Percentiles rank a stretch among this genome's conserved stretches.
Evolutionary conservation across 2,113 vertebrate species (phyloP).

Genomic region (Plectropomus leopardus): DNA sequence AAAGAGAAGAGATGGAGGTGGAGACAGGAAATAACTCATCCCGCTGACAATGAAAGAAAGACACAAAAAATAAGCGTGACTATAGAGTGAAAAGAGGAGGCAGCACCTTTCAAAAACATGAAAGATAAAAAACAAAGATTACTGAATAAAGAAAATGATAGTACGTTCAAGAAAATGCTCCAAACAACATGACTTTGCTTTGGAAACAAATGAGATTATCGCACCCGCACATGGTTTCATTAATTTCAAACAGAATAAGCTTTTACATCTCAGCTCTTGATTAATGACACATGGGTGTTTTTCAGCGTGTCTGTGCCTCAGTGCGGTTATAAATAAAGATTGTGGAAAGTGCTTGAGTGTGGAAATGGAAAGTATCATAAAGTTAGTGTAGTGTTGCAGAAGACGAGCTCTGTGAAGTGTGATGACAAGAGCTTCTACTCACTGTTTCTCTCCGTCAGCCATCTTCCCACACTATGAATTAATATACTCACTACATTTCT

Average conservation of each 20-base stretch:
- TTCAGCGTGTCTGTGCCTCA: constrained; percentile 18
- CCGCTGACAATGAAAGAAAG: constrained; percentile 30
- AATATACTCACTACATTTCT: neutral
- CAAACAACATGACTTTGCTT: constrained; percentile 38
- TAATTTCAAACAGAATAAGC: constrained; percentile 25
- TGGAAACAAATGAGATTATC: constrained; percentile 50
- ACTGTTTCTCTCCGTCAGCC: constrained; percentile 37
- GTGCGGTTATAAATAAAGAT: constrained; percentile 50
- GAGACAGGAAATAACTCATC: constrained; percentile 19
- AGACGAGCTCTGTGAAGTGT: constrained; percentile 30
- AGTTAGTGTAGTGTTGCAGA: constrained; percentile 57
- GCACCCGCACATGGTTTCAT: constrained; percentile 15
- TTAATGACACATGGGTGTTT: constrained; percentile 50
- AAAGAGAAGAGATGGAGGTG: neutral
- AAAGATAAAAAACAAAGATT: neutral
- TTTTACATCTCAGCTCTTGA: constrained; percentile 52
- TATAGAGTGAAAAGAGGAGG: constrained; percentile 5
- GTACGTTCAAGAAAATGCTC: constrained; percentile 1
- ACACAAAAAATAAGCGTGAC: neutral
- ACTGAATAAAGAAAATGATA: neutral
- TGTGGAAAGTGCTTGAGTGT: constrained; percentile 57
- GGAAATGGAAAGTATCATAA: constrained; percentile 67
- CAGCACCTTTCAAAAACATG: constrained; percentile 17
- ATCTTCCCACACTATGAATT: neutral
- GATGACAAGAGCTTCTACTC: constrained; percentile 22